phyloP scores from a whole-genome alignment of 2,888 invertebrate genomes.

The Ecliptopera silaceata region DNA sequence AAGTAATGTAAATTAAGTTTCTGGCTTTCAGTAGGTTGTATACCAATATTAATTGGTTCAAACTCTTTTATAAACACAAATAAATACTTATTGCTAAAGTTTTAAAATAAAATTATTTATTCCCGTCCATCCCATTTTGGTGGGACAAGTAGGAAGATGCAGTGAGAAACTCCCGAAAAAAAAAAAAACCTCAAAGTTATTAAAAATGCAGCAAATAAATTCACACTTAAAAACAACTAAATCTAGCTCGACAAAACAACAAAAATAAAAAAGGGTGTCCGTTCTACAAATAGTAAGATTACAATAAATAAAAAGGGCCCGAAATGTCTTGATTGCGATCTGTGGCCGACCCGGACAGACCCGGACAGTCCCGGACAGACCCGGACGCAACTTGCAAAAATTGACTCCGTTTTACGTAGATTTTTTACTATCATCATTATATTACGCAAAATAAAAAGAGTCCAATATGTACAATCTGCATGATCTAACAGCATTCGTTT shows the following conservation, averaged over 20 bases:
- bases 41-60: no score
- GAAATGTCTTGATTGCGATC: conserved; percentile 62
- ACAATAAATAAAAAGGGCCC: conserved; percentile 79
- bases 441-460: conserved; percentile 50
- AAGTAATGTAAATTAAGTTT: no score
- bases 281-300: conserved; percentile 81
- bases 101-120: no score
- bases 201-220: no score
- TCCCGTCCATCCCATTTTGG: no score
- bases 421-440: conserved; percentile 65
- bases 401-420: conserved; percentile 73
- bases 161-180: no score
- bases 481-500: conserved; percentile 37
- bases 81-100: no score
- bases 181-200: no score
- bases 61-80: no score
- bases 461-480: conserved; percentile 37
- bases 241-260: conserved; percentile 19
- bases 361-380: conserved; percentile 16
- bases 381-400: conserved; percentile 55
- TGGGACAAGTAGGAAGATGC: no score
- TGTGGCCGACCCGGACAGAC: conserved; percentile 30
- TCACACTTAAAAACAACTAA: conserved; percentile 2
- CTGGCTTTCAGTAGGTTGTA: no score
- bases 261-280: conserved; percentile 61